A percentile compares a stretch with the other conserved stretches of the same genome.
Evolutionary conservation across 2,797 vertebrate genomes (phyloP).

Genomic region (Chiloscyllium punctatum): DNA sequence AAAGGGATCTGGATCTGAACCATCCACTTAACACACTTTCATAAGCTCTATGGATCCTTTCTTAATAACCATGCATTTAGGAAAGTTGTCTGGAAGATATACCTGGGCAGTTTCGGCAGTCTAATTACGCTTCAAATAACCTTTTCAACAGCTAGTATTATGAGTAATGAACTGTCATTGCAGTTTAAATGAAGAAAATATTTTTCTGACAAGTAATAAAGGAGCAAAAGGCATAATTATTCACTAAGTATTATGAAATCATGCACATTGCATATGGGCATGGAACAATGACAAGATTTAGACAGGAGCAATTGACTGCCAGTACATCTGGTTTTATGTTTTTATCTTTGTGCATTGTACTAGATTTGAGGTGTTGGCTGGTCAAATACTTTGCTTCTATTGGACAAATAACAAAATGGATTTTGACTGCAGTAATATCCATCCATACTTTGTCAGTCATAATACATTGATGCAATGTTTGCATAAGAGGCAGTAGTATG

Average conservation of each 20-base stretch:
- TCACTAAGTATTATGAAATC: not conserved
- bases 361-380: not conserved
- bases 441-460: not conserved
- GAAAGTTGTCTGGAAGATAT: not conserved
- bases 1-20: not conserved
- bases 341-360: conserved; percentile 6
- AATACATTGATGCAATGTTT: not conserved
- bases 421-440: not conserved
- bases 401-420: not conserved
- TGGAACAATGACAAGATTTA: not conserved
- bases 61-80: not conserved
- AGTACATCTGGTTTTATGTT: conserved; percentile 30
- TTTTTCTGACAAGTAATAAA: conserved; percentile 16
- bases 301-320: not conserved
- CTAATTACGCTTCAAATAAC: not conserved
- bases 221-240: not conserved
- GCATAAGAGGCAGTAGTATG: not conserved
- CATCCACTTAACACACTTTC: not conserved
- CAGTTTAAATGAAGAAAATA: conserved; percentile 2
- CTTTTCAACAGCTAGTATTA: not conserved
- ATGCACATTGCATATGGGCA: not conserved
- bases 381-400: not conserved
- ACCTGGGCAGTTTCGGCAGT: too few relatives aligned
- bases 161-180: not conserved
- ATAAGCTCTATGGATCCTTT: not conserved